Evolutionary conservation across 92 coral and sea anemone species (phyloP).

Genomic region (Siderastrea radians): DNA sequence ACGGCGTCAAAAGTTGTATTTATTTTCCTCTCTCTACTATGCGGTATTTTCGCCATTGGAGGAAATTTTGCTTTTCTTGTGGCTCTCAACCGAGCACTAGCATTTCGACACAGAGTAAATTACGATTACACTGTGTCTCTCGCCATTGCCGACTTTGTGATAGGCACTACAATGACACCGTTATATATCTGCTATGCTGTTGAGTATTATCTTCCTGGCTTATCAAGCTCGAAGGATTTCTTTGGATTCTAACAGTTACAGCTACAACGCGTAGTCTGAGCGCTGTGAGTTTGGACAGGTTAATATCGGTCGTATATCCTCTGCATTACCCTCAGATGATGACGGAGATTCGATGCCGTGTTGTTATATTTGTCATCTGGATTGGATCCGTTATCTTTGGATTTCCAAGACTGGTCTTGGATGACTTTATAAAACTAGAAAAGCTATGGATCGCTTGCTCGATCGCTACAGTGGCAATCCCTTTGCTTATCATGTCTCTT

Average conservation of each 20-base stretch:
- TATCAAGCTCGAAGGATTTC: constrained; percentile 54
- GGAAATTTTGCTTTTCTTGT: constrained; percentile 62
- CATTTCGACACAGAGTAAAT: constrained; percentile 34
- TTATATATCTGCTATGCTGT: constrained; percentile 42
- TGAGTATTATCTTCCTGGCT: constrained; percentile 6
- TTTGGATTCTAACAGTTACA: constrained; percentile 72
- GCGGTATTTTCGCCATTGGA: constrained; percentile 49
- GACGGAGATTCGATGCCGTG: constrained; percentile 62
- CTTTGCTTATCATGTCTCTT: constrained; percentile 47
- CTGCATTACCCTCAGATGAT: constrained; percentile 60
- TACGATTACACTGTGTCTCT: constrained; percentile 55
- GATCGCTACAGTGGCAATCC: constrained; percentile 52
- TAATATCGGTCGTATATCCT: constrained; percentile 53
- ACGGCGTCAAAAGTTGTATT: neutral
- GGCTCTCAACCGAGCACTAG: constrained; percentile 42
- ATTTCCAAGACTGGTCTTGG: constrained; percentile 37
- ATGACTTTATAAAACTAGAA: constrained; percentile 33
- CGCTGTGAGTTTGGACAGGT: constrained; percentile 71
- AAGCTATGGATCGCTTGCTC: constrained; percentile 74
- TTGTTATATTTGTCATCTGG: constrained; percentile 51
- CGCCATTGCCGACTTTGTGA: constrained; percentile 60
- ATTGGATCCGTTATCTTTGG: constrained; percentile 39
- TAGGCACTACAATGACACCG: constrained; percentile 60
- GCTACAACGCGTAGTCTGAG: constrained; percentile 72
- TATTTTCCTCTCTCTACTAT: constrained; percentile 5